Base-by-base conservation (phyloP, 2,113 vertebrate genomes). In the Microcebus griseorufus region DNA sequence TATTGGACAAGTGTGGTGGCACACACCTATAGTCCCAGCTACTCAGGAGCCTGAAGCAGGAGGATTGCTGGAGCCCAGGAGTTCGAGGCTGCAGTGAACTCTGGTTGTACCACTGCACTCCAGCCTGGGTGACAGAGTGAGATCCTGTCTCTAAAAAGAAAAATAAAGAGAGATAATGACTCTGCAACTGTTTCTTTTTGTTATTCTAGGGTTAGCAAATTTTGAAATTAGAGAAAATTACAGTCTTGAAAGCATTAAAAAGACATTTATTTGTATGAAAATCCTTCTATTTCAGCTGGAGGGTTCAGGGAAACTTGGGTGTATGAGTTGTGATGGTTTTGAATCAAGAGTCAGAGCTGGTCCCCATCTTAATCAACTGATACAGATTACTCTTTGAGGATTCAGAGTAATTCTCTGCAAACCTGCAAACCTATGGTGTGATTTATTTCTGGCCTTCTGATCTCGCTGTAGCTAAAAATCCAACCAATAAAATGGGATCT, bases 171-270 rank as follows among this genome's bases (percentile, higher is more conserved):
- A 91, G 60, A 29, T 20, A 64, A 34, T 34, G 88, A 90, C 45
- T 48, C 20, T n/a, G 25, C 16, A 39, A 55, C 39, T 37, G 14
- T 72, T 96, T 89, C 90, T 79, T 53, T 72, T 96, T 89, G 86
- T 75, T 58, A 39, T 70, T 53, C 81, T 29, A 67, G 22, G 48
- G 81, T 92, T 81, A 62, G 79, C 7, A 75, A 64, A 73, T 29
- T 88, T 94, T 79, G 12, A 83, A 95, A 85, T 45, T 29, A 5
- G n/a, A 73, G 89, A 6, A 58, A 88, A 75, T 97, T 62, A 72
- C 12, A 55, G 55, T 88, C 48, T 93, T 42, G 34, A 94, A 84
- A 67, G 32, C 23, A 25, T 72, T 58, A 45, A 75, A 55, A 79
- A 37, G 12, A 0, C n/a, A 75, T 94, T 86, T 81, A n/a, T 76